Base-by-base conservation (phyloP, 2,888 invertebrate genomes). In the Plutella xylostella region DNA sequence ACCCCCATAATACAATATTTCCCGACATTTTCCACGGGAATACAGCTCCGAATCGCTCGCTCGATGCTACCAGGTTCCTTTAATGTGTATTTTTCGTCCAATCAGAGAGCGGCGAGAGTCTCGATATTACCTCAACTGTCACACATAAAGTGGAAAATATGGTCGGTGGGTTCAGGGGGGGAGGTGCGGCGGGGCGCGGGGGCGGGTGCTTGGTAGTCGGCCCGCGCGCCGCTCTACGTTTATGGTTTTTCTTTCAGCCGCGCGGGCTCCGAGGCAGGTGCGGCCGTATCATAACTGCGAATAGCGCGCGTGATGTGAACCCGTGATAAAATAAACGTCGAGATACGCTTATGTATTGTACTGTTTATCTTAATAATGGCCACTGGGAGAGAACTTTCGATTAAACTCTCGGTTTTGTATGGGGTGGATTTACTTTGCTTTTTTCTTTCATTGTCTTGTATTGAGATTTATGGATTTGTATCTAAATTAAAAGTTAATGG, bases 41-140 rank as follows among this genome's bases (percentile, higher is more conserved):
- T 82, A 84, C 85, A 83, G 83, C 75, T 80, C 77, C 73, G 77
- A 80, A 83, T 83, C 80, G 83, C 76, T 82, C 79, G 82, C 75
- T 77, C 79, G 74, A 71, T 71, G 68, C 70, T 76, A 68, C 75
- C 79, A 80, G 80, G 79, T 80, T 84, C 77, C 83, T 83, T 84
- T 85, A 85, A 85, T 85, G 85, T 84, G 76, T 80, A 84, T 84
- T 85, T 84, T 85, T 84, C 85, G 85, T 78, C 85, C 85, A 85
- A 85, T 85, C 84, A 84, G 80, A 78, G 80, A 73, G 69, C 80
- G 79, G 83, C 78, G 74, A 79, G 80, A 82, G 78, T 78, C 84
- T 83, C 85, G 85, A 85, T 85, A 85, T 85, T 85, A 85, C 85
- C 84, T 85, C 85, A 85, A 84, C 85, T 85, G 85, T 85, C 85